Conservation (phyloP, 2,113 vertebrate species). For the Lagopus muta region DNA sequence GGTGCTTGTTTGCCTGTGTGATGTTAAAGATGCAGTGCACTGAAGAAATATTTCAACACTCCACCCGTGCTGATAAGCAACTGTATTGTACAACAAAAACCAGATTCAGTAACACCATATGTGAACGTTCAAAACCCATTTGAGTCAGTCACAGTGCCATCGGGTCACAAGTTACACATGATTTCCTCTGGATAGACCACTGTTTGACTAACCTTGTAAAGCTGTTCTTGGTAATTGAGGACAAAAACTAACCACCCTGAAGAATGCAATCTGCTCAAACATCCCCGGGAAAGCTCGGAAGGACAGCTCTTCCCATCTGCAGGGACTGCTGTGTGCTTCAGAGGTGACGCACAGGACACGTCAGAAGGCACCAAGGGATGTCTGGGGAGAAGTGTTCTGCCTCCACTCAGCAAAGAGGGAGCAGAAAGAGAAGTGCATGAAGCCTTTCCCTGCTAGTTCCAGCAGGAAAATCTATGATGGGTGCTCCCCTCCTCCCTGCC, state of each 20-base stretch:
- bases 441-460: neutral
- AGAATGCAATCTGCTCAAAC: neutral
- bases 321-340: neutral
- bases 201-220: neutral
- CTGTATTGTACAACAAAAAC: neutral
- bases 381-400: neutral
- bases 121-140: neutral
- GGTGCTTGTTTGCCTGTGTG: neutral
- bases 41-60: neutral
- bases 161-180: neutral
- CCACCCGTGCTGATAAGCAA: neutral
- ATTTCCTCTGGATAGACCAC: conserved; percentile 16
- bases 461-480: neutral
- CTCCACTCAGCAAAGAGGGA: neutral
- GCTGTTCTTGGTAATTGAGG: neutral
- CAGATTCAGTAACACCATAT: neutral
- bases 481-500: neutral
- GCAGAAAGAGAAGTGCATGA: neutral
- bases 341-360: neutral
- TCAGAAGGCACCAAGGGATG: rapidly evolving
- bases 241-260: neutral
- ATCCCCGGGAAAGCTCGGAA: neutral
- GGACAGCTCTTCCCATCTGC: neutral
- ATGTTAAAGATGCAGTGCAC: neutral
- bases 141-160: neutral